A percentile compares a stretch with the other conserved stretches of the same genome.
These are phyloP conservation scores for Perizoma flavofasciatum DNA, from an alignment of 2,888 invertebrate species.

Conservation along the genomic window DNA sequence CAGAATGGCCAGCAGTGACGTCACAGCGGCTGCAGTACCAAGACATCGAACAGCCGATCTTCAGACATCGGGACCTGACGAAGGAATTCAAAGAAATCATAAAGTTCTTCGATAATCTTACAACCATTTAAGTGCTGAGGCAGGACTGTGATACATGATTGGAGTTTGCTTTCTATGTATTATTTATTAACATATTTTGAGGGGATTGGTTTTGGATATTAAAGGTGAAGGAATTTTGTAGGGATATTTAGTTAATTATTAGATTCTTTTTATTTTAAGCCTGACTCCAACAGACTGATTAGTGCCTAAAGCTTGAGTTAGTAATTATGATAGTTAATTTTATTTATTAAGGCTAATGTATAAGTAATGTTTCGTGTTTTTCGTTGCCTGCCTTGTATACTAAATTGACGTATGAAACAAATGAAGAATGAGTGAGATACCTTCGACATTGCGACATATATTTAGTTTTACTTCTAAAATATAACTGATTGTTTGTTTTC, in stretches of 20 bases:
- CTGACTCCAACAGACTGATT: conserved; percentile 28
- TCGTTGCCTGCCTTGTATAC: background rate
- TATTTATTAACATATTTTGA: conserved; percentile 1
- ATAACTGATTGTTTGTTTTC: conserved; percentile 4
- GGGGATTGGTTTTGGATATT: conserved; percentile 6
- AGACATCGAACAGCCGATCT: conserved; percentile 49
- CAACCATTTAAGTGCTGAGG: conserved; percentile 6
- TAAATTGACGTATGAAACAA: too few species aligned
- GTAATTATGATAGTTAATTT: conserved; percentile 18
- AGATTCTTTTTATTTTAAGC: conserved; percentile 10
- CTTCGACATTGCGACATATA: too few species aligned
- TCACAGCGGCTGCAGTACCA: conserved; percentile 45
- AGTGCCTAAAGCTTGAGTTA: conserved; percentile 23
- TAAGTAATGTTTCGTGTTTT: conserved; percentile 1
- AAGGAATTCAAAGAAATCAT: conserved; percentile 47
- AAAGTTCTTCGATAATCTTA: conserved; percentile 51
- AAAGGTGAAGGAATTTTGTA: conserved; percentile 7
- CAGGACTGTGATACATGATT: conserved; percentile 19
- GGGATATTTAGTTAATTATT: conserved; percentile 13
- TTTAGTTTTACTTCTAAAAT: background rate
- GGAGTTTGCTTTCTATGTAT: conserved; percentile 13
- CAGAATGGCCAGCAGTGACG: conserved; percentile 52
- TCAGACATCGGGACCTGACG: conserved; percentile 39
- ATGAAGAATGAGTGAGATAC: too few species aligned
- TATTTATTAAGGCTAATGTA: conserved; percentile 22